Base-by-base conservation (phyloP, 2,113 vertebrate species). In the Urocynchramus pylzowi region DNA sequence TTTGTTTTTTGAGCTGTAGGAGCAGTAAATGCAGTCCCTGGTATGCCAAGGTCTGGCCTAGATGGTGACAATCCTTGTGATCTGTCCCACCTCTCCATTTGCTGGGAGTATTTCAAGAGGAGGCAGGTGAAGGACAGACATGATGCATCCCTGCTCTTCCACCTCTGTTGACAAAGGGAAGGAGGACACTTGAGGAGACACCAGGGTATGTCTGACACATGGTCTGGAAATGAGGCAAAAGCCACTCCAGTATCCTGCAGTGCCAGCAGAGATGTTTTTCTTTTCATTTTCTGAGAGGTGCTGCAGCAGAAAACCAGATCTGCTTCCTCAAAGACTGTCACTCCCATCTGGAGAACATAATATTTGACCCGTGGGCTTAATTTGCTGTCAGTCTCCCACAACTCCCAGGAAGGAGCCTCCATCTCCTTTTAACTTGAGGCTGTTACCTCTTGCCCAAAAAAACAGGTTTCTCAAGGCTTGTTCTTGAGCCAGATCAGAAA, bases 231-330 rank as follows among this genome's bases (percentile, higher is more conserved):
- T 19, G 54, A 73, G 84, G 79, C 37, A 53, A 76, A 83, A 90
- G 63, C 63, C 89, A 33, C 63, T 90, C 42, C 78, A 80, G 67
- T 13, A 73, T 82, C 87, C 78, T 80, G 85, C 41, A 41, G 78
- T 28, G 71, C 54, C 13, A 27, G 63, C 3, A 0, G 85, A 39
- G 77, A 81, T 33, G 68, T 33, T 89, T 94, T 75, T n/a, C 65
- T 88, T 80, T 91, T 85, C 41, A 68, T 85, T 95, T 93, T 88
- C 90, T 88, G 79, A 86, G 95, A 95, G 88, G 83, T 96, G 94
- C 67, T 92, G 88, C 88, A 63, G 76, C 76, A 92, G 79, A 86
- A 95, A 90, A 92, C 53, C 92, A 96, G 90, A 95, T 81, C 92
- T 90, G 64, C 76, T 86, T 92, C 94, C 90, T 90, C 76, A 88